phyloP scores from a whole-genome alignment of 2,888 invertebrate species.

The Heliconius ismenius region DNA sequence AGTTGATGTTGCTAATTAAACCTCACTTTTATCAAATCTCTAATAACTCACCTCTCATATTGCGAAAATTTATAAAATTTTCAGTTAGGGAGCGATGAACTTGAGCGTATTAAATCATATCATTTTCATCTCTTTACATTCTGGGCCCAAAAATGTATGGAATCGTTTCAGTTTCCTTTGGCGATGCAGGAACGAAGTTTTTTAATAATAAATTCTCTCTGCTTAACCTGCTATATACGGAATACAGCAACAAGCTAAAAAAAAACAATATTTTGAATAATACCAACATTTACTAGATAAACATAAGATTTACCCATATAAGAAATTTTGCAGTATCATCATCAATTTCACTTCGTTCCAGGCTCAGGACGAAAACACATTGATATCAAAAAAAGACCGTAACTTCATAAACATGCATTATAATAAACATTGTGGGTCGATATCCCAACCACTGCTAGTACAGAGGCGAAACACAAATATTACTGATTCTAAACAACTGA shows the following conservation, averaged over 20 bases:
- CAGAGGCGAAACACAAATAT: constrained; percentile 16
- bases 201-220: background rate
- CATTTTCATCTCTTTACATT: no score
- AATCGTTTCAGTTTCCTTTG: no score
- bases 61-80: no score
- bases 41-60: no score
- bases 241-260: background rate
- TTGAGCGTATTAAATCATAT: no score
- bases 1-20: no score
- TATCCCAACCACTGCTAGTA: constrained; percentile 40
- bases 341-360: constrained; percentile 34
- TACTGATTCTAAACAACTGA: constrained; percentile 37
- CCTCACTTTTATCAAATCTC: no score
- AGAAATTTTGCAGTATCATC: background rate
- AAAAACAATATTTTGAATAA: background rate
- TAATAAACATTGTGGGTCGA: constrained; percentile 55
- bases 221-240: background rate
- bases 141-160: no score
- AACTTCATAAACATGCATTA: constrained; percentile 66
- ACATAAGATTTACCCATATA: no score
- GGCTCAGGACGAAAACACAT: constrained; percentile 40
- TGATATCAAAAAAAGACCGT: constrained; percentile 54
- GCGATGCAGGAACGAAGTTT: background rate
- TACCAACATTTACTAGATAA: no score
- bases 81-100: no score